phyloP scores from a whole-genome alignment of 2,797 vertebrate genomes.

The Pyrrhura leucotis region DNA sequence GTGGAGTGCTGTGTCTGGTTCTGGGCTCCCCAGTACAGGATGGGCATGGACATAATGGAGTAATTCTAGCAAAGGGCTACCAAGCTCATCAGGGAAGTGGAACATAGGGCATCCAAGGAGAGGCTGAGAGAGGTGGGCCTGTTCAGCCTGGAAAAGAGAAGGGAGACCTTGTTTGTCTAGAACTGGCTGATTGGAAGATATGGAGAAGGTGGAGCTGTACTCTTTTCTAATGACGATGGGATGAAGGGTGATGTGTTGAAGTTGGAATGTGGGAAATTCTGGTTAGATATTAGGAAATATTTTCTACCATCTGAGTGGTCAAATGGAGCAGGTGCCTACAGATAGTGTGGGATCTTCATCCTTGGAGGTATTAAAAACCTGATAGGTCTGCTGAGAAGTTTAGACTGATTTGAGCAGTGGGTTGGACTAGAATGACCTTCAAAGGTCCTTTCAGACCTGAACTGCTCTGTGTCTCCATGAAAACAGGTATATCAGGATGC shows the following conservation, averaged over 20 bases:
- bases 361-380: background rate
- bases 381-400: background rate
- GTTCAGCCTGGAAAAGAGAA: background rate
- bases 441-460: background rate
- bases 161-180: background rate
- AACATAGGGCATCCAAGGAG: background rate
- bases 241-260: background rate
- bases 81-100: background rate
- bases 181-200: background rate
- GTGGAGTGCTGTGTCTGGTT: background rate
- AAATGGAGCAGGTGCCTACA: background rate
- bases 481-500: background rate
- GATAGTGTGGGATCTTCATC: background rate
- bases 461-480: background rate
- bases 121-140: background rate
- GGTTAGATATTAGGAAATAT: background rate
- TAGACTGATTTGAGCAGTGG: background rate
- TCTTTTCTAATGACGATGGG: background rate
- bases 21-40: fast-evolving
- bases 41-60: background rate
- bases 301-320: background rate
- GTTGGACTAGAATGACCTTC: background rate
- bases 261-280: background rate
- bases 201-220: fast-evolving
- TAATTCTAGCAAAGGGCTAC: background rate